Percentiles rank a stretch among this genome's conserved stretches.
phyloP scores from a whole-genome alignment of 2,888 invertebrate genomes.

The Trichogramma evanescens region DNA sequence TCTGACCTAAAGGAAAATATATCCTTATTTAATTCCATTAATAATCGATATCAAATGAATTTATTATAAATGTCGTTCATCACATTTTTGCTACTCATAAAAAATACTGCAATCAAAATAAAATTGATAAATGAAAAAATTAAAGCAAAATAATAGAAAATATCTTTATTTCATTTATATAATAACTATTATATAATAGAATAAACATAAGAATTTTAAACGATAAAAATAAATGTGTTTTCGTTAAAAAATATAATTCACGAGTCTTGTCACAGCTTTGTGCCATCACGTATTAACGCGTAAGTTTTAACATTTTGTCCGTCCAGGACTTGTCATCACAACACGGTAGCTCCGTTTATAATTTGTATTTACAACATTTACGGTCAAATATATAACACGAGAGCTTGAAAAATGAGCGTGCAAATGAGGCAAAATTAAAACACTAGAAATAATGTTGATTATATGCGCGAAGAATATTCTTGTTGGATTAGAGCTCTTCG shows the following conservation, averaged over 20 bases:
- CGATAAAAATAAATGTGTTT: constrained; percentile 9
- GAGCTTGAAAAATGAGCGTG: background rate
- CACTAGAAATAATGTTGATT: background rate
- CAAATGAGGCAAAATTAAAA: constrained; percentile 1
- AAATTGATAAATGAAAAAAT: no score
- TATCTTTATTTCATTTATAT: no score
- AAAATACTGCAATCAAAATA: no score
- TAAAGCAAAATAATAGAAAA: no score
- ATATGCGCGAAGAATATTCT: constrained; percentile 1
- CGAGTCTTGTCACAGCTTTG: constrained; percentile 10
- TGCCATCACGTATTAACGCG: constrained; percentile 10
- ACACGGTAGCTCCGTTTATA: background rate
- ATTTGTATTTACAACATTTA: constrained; percentile 13
- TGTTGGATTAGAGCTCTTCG: constrained; percentile 37
- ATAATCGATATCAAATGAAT: no score
- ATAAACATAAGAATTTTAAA: no score
- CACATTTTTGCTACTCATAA: no score
- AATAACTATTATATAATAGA: no score
- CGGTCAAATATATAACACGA: constrained; percentile 5
- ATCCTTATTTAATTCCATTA: no score
- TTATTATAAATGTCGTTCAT: no score
- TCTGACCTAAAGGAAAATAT: no score
- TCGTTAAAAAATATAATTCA: background rate
- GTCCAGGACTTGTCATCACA: constrained; percentile 15
- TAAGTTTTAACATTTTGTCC: background rate